phyloP scores from a whole-genome alignment of 2,888 invertebrate species.

The Tetranychus truncatus region DNA sequence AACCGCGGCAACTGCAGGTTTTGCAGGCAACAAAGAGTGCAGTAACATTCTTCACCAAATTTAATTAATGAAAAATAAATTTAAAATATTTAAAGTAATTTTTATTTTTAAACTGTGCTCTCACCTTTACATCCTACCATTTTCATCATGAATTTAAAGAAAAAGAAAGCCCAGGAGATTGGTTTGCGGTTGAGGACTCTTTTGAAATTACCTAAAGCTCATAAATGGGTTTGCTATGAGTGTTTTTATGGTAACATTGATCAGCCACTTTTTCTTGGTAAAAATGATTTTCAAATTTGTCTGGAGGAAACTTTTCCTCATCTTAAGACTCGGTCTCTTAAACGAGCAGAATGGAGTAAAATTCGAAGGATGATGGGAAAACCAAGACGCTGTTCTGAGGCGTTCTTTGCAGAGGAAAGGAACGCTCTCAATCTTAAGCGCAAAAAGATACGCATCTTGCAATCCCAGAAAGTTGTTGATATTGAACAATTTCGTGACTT shows the following conservation, averaged over 20 bases:
- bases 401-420: slow-evolving; percentile 88
- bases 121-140: not conserved
- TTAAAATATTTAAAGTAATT: too few species aligned
- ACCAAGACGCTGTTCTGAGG: slow-evolving; percentile 49
- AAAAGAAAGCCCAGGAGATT: slow-evolving; percentile 1
- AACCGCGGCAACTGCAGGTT: too few species aligned
- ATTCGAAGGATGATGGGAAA: slow-evolving; percentile 91
- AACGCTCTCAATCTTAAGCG: slow-evolving; percentile 71
- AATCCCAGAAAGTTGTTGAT: slow-evolving; percentile 58
- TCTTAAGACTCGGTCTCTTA: slow-evolving; percentile 60
- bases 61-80: too few species aligned
- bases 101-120: too few species aligned
- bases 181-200: slow-evolving; percentile 54
- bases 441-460: slow-evolving; percentile 72
- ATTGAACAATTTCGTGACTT: slow-evolving; percentile 62
- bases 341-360: slow-evolving; percentile 83
- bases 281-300: slow-evolving; percentile 88
- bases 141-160: not conserved
- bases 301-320: slow-evolving; percentile 83
- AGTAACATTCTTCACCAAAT: too few species aligned
- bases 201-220: slow-evolving; percentile 88
- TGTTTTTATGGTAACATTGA: slow-evolving; percentile 99
- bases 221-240: slow-evolving; percentile 83
- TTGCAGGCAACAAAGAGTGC: too few species aligned
- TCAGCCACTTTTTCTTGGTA: slow-evolving; percentile 71